Conservation (phyloP, 1,140 invertebrate genomes). For the Saccostrea cuccullata region DNA sequence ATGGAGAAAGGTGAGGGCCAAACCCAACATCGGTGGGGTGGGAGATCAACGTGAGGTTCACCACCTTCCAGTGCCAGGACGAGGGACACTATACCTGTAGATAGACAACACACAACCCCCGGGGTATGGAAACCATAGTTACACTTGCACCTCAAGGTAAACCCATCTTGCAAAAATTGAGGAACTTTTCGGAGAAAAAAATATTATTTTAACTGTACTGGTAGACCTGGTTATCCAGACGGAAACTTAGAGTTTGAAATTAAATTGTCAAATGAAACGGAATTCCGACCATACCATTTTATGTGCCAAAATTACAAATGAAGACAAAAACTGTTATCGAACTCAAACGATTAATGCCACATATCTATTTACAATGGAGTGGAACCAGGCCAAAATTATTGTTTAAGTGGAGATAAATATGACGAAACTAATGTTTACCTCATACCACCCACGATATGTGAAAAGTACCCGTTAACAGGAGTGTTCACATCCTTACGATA, state of each 20-base stretch:
- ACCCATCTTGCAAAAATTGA: slow-evolving; percentile 24
- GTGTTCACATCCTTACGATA: slow-evolving; percentile 21
- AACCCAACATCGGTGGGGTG: not conserved
- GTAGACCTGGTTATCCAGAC: slow-evolving; percentile 46
- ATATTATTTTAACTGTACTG: slow-evolving; percentile 45
- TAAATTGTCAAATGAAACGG: slow-evolving; percentile 37
- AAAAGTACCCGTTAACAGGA: not conserved
- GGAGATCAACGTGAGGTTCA: slow-evolving; percentile 1
- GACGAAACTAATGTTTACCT: not conserved
- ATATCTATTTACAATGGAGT: slow-evolving; percentile 35
- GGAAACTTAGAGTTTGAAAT: slow-evolving; percentile 44
- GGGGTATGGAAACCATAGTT: slow-evolving; percentile 3
- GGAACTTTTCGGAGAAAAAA: slow-evolving; percentile 41
- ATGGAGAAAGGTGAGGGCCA: not conserved
- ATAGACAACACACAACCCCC: slow-evolving; percentile 22
- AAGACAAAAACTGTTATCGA: slow-evolving; percentile 33
- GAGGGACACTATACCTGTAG: slow-evolving; percentile 32
- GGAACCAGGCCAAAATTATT: slow-evolving; percentile 42
- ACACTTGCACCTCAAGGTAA: slow-evolving; percentile 23
- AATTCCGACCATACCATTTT: slow-evolving; percentile 42
- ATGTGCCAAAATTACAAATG: slow-evolving; percentile 19
- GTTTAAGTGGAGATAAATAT: not conserved
- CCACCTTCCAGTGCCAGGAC: slow-evolving; percentile 24
- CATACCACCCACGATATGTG: slow-evolving; percentile 27
- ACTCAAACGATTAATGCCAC: not conserved